Conservation (phyloP, 1,140 invertebrate species). For the Anadara kagoshimensis region DNA sequence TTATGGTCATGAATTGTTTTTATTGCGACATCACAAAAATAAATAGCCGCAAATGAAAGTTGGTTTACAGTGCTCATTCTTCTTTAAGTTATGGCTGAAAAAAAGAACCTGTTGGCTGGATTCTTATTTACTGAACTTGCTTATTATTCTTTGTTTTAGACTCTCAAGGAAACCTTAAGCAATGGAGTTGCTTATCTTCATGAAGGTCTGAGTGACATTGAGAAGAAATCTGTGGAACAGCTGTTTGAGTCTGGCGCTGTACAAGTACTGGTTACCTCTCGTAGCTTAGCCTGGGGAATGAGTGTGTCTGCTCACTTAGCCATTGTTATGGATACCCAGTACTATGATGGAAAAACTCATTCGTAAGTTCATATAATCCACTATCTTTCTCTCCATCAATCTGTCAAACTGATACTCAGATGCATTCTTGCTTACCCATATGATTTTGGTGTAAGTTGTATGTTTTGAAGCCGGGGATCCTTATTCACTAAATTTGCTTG, state of each 20-base stretch:
- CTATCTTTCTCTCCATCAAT: no score
- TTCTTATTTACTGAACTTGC: neutral
- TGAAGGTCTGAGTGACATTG: constrained; percentile 89
- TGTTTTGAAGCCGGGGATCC: no score
- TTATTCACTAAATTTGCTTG: no score
- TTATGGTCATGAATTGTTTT: no score
- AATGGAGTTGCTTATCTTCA: constrained; percentile 98
- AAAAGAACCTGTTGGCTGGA: neutral
- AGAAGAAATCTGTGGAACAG: constrained; percentile 92
- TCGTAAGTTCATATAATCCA: constrained; percentile 59
- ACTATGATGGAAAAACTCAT: constrained; percentile 94
- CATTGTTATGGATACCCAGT: constrained; percentile 98
- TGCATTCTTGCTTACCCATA: no score
- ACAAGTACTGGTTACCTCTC: constrained; percentile 92
- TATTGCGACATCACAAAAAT: no score
- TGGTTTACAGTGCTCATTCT: no score
- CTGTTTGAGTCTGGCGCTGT: constrained; percentile 95
- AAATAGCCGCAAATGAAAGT: no score
- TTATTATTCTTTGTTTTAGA: constrained; percentile 50
- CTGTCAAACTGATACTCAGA: no score
- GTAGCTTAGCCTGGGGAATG: constrained; percentile 94
- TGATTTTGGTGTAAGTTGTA: no score
- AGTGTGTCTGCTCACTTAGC: constrained; percentile 92
- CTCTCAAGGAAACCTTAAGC: constrained; percentile 73
- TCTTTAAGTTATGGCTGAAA: no score